Evolutionary conservation across 1,140 invertebrate genomes (phyloP).

Genomic region (Bombus sylvicola): DNA sequence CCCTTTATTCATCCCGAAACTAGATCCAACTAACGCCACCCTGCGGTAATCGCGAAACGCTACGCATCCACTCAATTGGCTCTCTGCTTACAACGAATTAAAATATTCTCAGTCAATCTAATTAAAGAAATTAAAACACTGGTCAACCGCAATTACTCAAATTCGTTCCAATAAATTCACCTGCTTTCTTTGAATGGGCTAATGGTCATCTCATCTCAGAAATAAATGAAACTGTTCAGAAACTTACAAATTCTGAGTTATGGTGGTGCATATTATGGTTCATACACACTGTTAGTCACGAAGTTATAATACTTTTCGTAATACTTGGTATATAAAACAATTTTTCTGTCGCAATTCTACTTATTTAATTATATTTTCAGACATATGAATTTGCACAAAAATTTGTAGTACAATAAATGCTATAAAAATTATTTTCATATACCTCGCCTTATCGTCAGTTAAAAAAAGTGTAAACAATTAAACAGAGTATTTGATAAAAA

Average conservation of each 20-base stretch:
- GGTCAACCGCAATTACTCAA: background rate
- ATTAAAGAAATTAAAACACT: background rate
- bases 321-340: too few relatives aligned
- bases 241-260: too few relatives aligned
- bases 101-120: background rate
- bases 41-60: background rate
- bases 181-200: background rate
- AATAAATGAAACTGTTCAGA: background rate
- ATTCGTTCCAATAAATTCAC: background rate
- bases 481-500: background rate
- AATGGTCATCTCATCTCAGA: background rate
- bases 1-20: background rate
- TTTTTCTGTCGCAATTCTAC: too few relatives aligned
- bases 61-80: background rate
- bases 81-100: background rate
- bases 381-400: too few relatives aligned
- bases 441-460: too few relatives aligned
- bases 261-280: too few relatives aligned
- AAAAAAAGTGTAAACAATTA: background rate
- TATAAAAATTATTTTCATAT: too few relatives aligned
- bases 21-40: background rate
- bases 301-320: too few relatives aligned
- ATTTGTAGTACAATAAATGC: too few relatives aligned
- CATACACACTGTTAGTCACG: too few relatives aligned
- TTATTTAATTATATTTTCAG: too few relatives aligned